Evolutionary conservation across 2,888 invertebrate genomes (phyloP), one percentile per base, ranked within the genome.

Genomic region (Drosophila kokeensis): DNA sequence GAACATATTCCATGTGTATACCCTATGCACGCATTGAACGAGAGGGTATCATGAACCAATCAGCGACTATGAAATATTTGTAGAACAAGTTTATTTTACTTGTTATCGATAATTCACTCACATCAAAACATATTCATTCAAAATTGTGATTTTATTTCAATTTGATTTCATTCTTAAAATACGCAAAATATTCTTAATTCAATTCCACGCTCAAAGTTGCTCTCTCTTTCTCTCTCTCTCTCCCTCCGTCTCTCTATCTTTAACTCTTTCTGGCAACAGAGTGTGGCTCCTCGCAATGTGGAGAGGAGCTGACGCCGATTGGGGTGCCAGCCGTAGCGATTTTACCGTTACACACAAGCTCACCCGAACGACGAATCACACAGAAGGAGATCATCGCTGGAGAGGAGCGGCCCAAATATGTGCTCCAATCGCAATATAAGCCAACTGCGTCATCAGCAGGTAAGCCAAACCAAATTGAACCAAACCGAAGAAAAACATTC

Each of bases 351-450:
- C 93, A 93, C 73, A 92, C 93, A 71, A 93, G 91, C 69, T 93
- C 93, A 65, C 94, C 95, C 30, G 93, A 93, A 77, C 92, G 93
- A 38, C 92, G 76, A 90, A 91, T 93, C 53, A 95, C 93, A 67
- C 95, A 94, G 72, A 95, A 95, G 84, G 95, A 95, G 91, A 95
- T 95, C 71, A 95, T 95, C 4, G 95, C 95, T 21, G 95, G 95
- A 1, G 95, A 95, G 87, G 95, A 95, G 88, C 92, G 95, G 24
- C 95, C 95, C 4, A 94, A 95, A 72, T 95, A 93, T 78, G 88
- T 93, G 36, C 82, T 93, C 27, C 92, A 92, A 74, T 89, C 93
- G 0, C 92, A 92, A 73, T 93, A 92, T 61, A 92, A 91, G 75
- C 90, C 93, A 70, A 89, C 91, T 36, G 62, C 77, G 18, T 54